phyloP scores from a whole-genome alignment of 2,797 vertebrate genomes.

The Hydrocynus forskahlii region DNA sequence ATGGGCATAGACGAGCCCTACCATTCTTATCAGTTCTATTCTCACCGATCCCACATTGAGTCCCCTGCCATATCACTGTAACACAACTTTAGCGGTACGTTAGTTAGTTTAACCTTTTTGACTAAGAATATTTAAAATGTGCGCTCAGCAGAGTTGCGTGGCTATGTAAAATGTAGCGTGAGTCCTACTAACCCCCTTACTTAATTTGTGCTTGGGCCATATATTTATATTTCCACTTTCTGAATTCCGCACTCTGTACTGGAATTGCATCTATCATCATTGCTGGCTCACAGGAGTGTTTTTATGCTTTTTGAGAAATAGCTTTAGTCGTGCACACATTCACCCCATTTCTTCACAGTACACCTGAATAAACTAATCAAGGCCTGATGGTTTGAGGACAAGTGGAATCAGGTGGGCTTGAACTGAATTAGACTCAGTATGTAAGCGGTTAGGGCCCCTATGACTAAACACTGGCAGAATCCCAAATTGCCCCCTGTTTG shows the following conservation, averaged over 20 bases:
- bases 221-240: background rate
- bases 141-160: background rate
- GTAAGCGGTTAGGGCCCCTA: constrained; percentile 15
- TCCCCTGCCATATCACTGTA: too few species aligned
- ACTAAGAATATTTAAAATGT: background rate
- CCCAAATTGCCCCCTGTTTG: constrained; percentile 16
- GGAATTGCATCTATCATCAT: constrained; percentile 25
- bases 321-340: constrained; percentile 23
- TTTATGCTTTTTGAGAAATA: constrained; percentile 26
- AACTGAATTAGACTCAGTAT: constrained; percentile 21
- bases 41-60: too few species aligned
- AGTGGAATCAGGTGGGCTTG: constrained; percentile 13
- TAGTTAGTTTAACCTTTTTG: background rate
- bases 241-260: background rate
- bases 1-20: too few species aligned
- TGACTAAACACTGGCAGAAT: constrained; percentile 34
- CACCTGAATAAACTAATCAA: constrained; percentile 56
- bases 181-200: background rate
- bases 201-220: background rate
- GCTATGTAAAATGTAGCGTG: background rate
- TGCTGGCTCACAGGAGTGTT: background rate
- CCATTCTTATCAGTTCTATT: too few species aligned
- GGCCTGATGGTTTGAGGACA: constrained; percentile 22
- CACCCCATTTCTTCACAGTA: constrained; percentile 47
- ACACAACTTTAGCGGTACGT: too few species aligned